Evolutionary conservation across 1,140 invertebrate genomes (phyloP), one percentile per base, ranked within the genome.

Genomic region (Drosophila micromelanica): DNA sequence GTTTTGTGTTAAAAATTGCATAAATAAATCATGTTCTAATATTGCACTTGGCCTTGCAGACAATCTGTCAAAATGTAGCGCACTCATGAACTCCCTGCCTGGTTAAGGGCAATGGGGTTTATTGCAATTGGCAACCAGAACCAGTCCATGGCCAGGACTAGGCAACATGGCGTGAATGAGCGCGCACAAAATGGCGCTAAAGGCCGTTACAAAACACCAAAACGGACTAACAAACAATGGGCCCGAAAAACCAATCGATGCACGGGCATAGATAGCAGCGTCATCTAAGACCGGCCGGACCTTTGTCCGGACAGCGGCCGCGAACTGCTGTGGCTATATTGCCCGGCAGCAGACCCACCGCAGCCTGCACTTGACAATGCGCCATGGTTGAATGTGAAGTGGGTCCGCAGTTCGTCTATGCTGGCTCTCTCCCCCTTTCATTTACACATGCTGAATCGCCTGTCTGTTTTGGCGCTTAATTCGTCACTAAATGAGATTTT

Each of bases 21-120:
- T 90, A 90, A 90, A 90, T 90, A 90, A 90, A 90, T 90, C 89
- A 90, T 91, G 85, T 78, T 85, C 87, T 90, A 90, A 90, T 91
- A 84, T 91, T 91, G 78, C 89, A 90, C 78, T 91, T 85, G 89
- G 74, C 77, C 79, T 91, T 78, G 79, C 79, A 77, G 70, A 87
- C 77, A 78, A 87, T 87, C 84, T 89, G 84, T 87, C 84, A 84
- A 78, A 81, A 79, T 65, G 78, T 49, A 17, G 52, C 11, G 35
- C 74, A 68, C 63, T 76, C 73, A 76, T 71, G 56, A 54, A 74
- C 5, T n/a, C 12, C 5, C 8, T 2, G 46, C 12, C 17, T 12
- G 45, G 32, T 3, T 9, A 35, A 9, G 45, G 20, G 20, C 9
- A 4, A 8, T 5, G 17, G 8, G 48, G 27, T 7, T 32, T 51